Base-by-base conservation (phyloP, 2,888 invertebrate genomes). In the Smittia aterrima region DNA sequence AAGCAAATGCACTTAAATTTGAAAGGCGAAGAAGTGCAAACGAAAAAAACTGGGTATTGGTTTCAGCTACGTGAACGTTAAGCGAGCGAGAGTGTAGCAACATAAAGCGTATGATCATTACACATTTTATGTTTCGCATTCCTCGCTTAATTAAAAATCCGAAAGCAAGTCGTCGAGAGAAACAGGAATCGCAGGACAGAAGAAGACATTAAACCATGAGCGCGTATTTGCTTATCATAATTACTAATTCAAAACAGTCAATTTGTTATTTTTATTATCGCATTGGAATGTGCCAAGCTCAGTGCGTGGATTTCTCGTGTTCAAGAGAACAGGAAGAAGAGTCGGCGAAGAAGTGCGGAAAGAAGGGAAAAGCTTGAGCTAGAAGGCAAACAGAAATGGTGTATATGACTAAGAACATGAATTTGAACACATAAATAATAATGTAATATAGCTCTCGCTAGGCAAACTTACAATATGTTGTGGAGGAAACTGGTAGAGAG, bases 381-480 rank as follows among this genome's bases (percentile, higher is more conserved):
- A 32, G 32, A 32, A 32, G 32, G 9, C 32, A 32, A 32, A 32
- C 32, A 32, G 32, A 32, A 32, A 32, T n/a, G n/a, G n/a, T n/a
- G n/a, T 6, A 32, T 32, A 9, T 6, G 32, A 6, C 32, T 32
- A 32, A 32, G 32, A 32, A 32, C 32, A 32, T 64, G 64, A 24
- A 64, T 64, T 64, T 27, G 27, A 64, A 64, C 25, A 27, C 64
- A 64, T 64, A 64, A 64, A 64, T 27, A 64, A 27, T 64, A 64
- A n/a, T 58, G 18, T 58, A 58, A 58, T 38, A 38, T 47, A 47
- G 47, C 47, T 13, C n/a, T n/a, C 7, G n/a, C n/a, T 13, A 47
- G 58, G 58, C 25, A 20, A 64, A 64, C 27, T 27, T 32, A n/a
- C 16, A 58, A 58, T 22, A 58, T 58, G 20, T 58, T 22, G 58